These are phyloP conservation scores for Misgurnus anguillicaudatus DNA, from an alignment of 2,113 vertebrate species.

Conservation along the genomic window DNA sequence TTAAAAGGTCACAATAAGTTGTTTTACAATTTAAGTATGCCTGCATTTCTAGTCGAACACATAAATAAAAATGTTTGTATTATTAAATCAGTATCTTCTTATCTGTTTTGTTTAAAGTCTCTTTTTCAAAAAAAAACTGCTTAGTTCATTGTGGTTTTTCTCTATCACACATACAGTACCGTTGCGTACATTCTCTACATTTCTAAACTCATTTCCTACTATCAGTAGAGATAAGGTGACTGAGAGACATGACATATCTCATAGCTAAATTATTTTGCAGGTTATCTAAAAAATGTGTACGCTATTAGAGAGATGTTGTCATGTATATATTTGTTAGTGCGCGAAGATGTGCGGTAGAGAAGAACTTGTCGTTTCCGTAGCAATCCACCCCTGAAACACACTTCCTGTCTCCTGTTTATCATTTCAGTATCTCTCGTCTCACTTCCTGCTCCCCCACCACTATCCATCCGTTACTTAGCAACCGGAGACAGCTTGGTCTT, in stretches of 20 bases:
- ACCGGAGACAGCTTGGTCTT: slow-evolving; percentile 64
- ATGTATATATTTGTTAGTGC: not conserved
- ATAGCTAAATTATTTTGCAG: too few species aligned
- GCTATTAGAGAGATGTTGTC: not conserved
- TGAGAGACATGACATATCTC: not conserved
- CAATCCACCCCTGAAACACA: slow-evolving; percentile 65
- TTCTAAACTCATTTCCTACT: not conserved
- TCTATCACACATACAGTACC: not conserved
- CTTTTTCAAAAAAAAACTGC: not conserved
- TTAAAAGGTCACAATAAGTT: too few species aligned
- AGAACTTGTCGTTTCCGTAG: slow-evolving; percentile 59
- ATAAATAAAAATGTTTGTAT: not conserved
- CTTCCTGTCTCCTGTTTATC: slow-evolving; percentile 79
- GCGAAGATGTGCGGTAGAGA: slow-evolving; percentile 15
- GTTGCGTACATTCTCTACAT: not conserved
- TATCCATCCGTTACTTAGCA: slow-evolving; percentile 64
- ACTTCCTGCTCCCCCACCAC: slow-evolving; percentile 70
- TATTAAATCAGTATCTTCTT: slow-evolving; percentile 36
- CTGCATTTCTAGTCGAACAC: too few species aligned
- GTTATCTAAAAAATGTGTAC: too few species aligned
- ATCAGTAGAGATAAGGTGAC: not conserved
- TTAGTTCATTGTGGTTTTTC: not conserved
- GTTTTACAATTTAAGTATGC: too few species aligned
- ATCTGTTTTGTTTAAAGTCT: slow-evolving; percentile 1
- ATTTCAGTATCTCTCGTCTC: slow-evolving; percentile 68